Evolutionary conservation across 2,888 invertebrate species (phyloP).

Genomic region (Mythimna albipuncta): DNA sequence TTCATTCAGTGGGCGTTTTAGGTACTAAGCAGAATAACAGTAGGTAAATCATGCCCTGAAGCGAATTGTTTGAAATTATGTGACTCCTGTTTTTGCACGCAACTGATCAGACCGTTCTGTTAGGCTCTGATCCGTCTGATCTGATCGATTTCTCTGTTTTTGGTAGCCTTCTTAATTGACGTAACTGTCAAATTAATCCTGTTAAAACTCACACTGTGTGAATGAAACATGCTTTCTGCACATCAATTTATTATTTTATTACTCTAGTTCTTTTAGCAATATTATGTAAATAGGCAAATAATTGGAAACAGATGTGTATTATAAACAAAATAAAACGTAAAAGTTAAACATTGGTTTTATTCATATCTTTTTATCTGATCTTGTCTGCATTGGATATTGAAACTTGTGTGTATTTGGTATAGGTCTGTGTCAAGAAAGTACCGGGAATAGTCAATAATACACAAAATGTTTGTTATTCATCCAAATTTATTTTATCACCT

Average conservation of each 20-base stretch:
- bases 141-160: background rate
- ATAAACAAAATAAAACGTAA: constrained; percentile 82
- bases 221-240: constrained; percentile 57
- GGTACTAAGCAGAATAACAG: background rate
- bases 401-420: background rate
- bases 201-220: constrained; percentile 13
- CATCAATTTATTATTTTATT: constrained; percentile 82
- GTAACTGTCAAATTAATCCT: constrained; percentile 32
- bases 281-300: constrained; percentile 81
- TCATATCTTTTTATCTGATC: background rate
- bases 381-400: background rate
- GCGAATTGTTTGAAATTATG: background rate
- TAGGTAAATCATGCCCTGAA: background rate
- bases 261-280: constrained; percentile 79
- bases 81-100: background rate
- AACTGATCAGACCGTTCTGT: background rate
- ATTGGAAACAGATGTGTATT: constrained; percentile 84
- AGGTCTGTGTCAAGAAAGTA: too few relatives aligned
- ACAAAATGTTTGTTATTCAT: too few relatives aligned
- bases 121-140: background rate
- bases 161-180: background rate
- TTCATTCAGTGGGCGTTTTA: background rate
- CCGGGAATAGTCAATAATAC: too few relatives aligned
- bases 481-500: too few relatives aligned
- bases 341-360: constrained; percentile 61